phyloP scores from a whole-genome alignment of 2,888 invertebrate species.

The Conomelus anceps region DNA sequence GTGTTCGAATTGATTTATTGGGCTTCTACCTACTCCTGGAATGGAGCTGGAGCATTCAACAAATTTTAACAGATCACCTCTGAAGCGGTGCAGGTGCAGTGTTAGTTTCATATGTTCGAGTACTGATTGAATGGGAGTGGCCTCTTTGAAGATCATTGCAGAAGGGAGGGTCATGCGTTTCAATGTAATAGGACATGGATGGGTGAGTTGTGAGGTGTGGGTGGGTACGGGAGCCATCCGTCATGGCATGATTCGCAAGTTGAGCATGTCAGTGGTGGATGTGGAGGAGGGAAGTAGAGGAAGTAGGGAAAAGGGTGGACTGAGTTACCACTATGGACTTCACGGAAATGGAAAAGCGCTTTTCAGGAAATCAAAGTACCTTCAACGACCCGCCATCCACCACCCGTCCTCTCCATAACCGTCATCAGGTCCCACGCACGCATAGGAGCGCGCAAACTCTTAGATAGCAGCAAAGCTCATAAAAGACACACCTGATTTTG shows the following conservation, averaged over 20 bases:
- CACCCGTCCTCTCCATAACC: not conserved
- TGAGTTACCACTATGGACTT: not conserved
- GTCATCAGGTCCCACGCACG: not conserved
- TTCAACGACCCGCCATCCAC: not conserved
- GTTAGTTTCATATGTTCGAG: not conserved
- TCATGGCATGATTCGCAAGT: not conserved
- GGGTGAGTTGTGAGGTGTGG: not conserved
- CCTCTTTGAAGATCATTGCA: not conserved
- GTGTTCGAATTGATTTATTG: not conserved
- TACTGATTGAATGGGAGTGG: too few relatives aligned
- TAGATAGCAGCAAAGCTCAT: not conserved
- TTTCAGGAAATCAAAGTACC: not conserved
- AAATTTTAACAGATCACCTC: not conserved
- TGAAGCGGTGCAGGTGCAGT: not conserved
- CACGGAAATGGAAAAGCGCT: not conserved
- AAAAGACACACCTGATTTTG: not conserved
- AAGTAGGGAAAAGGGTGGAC: not conserved
- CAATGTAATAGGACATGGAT: not conserved
- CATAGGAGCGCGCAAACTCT: not conserved
- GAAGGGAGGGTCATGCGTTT: not conserved
- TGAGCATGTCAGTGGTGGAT: not conserved
- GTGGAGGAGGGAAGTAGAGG: not conserved
- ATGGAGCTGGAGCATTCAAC: not conserved
- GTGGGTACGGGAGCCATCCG: not conserved
- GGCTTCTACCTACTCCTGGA: not conserved